These are phyloP conservation scores for Albula glossodonta DNA, from an alignment of 2,113 vertebrate genomes.

Conservation along the genomic window DNA sequence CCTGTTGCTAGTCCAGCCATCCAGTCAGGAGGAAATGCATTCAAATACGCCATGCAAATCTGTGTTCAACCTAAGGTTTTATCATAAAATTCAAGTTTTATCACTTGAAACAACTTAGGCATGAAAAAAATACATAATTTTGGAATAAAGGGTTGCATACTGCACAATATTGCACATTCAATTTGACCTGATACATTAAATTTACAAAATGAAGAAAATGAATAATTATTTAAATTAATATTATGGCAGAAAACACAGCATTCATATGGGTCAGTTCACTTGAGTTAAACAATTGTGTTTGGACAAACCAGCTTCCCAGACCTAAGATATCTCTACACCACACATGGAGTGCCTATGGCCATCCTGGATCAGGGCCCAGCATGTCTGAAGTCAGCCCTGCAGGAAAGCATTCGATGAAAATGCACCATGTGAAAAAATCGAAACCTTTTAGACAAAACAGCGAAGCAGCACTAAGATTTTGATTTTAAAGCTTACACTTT, in stretches of 20 bases:
- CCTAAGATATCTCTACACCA: neutral
- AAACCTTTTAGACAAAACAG: neutral
- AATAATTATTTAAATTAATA: neutral
- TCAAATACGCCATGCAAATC: slow-evolving; percentile 7
- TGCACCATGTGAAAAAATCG: neutral
- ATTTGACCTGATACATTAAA: neutral
- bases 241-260: neutral
- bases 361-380: neutral
- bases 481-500: neutral
- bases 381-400: neutral
- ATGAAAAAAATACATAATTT: neutral
- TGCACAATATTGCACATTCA: neutral
- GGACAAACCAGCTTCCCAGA: neutral
- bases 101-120: neutral
- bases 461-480: neutral
- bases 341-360: neutral
- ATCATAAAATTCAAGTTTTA: slow-evolving; percentile 27
- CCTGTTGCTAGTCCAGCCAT: neutral
- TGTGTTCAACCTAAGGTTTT: neutral
- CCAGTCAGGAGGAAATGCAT: slow-evolving; percentile 17
- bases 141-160: neutral
- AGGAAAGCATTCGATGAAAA: neutral
- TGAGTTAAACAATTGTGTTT: neutral
- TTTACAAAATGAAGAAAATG: neutral
- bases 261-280: neutral